Percentiles rank a stretch among this genome's conserved stretches.
Evolutionary conservation across 2,888 invertebrate species (phyloP).

Genomic region (Xestia xanthographa): DNA sequence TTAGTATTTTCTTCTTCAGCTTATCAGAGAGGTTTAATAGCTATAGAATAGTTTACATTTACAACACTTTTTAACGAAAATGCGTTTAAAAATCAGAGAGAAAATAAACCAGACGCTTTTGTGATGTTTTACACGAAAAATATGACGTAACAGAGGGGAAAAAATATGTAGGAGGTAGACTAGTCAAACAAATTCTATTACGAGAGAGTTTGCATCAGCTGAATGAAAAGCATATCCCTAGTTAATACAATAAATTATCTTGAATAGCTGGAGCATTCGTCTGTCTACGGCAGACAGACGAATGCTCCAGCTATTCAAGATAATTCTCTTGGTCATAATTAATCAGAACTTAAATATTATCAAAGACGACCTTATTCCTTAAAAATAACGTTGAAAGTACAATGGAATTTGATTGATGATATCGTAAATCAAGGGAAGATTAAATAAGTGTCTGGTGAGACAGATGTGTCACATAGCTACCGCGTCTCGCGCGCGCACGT

Average conservation of each 20-base stretch:
- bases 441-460: not conserved
- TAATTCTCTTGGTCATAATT: not conserved
- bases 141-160: not conserved
- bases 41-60: too few species aligned
- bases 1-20: too few species aligned
- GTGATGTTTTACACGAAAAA: not conserved
- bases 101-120: not conserved
- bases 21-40: too few species aligned
- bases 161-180: not conserved
- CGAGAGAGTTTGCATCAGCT: not conserved
- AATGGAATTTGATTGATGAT: not conserved
- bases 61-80: not conserved
- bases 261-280: not conserved
- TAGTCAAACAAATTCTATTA: not conserved
- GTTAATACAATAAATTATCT: not conserved
- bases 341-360: not conserved
- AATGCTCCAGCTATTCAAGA: too few species aligned
- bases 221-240: not conserved
- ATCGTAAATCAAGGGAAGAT: constrained; percentile 10
- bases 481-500: too few species aligned
- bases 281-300: not conserved
- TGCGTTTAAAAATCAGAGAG: not conserved
- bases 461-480: constrained; percentile 11
- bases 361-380: not conserved
- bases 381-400: not conserved